Conservation (phyloP, 2,888 invertebrate genomes). For the Sinohyriopsis cumingii region DNA sequence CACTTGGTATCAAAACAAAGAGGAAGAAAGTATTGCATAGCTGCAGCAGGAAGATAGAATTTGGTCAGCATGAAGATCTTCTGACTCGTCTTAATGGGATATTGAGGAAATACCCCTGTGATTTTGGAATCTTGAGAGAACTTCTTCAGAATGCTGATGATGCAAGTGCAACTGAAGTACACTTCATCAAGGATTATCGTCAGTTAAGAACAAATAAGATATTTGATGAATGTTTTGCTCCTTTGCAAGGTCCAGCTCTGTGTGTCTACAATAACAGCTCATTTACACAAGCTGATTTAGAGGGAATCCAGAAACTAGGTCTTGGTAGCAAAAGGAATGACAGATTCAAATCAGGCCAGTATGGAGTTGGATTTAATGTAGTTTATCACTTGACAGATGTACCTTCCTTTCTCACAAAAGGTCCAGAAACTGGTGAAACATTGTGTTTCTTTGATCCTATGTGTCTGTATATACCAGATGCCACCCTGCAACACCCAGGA, state of each 20-base stretch:
- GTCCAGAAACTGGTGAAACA: slow-evolving; percentile 44
- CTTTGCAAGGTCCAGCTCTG: slow-evolving; percentile 57
- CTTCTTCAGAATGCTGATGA: slow-evolving; percentile 65
- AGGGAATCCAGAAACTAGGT: slow-evolving; percentile 52
- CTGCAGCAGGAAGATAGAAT: slow-evolving; percentile 34
- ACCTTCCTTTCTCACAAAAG: slow-evolving; percentile 52
- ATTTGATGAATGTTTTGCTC: slow-evolving; percentile 44
- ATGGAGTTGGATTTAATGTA: slow-evolving; percentile 61
- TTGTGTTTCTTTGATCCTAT: slow-evolving; percentile 66
- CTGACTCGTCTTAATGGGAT: slow-evolving; percentile 55
- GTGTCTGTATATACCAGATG: slow-evolving; percentile 50
- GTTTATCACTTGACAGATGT: slow-evolving; percentile 61
- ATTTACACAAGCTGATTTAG: slow-evolving; percentile 48
- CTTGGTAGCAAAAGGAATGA: slow-evolving; percentile 53
- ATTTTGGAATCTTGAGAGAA: slow-evolving; percentile 60
- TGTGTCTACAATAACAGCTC: slow-evolving; percentile 53
- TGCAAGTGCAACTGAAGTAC: slow-evolving; percentile 59
- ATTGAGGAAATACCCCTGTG: slow-evolving; percentile 57
- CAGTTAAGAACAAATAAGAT: slow-evolving; percentile 17
- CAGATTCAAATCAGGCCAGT: slow-evolving; percentile 52
- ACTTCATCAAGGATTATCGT: slow-evolving; percentile 54
- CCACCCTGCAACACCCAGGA: slow-evolving; percentile 29
- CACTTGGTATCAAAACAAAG: slow-evolving; percentile 19
- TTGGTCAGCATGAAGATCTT: slow-evolving; percentile 61
- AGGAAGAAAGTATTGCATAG: neutral